A percentile compares a stretch with the other conserved stretches of the same genome.
These are phyloP conservation scores for Corynorhinus townsendii DNA, from an alignment of 2,113 vertebrate genomes.

Conservation along the genomic window DNA sequence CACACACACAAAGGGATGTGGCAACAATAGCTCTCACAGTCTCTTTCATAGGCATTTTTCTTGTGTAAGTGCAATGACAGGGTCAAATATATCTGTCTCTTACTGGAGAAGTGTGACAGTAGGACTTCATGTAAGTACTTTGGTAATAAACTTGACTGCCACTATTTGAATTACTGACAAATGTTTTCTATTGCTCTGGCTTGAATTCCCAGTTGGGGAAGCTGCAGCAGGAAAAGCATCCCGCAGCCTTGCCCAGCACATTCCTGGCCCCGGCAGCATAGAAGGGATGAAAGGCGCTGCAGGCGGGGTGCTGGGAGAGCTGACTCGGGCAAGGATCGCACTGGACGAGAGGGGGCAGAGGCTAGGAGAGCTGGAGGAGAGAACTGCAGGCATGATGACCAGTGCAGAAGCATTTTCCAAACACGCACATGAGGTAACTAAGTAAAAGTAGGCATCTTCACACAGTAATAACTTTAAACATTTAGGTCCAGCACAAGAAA, in stretches of 20 bases:
- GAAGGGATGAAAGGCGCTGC: constrained; percentile 93
- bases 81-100: background rate
- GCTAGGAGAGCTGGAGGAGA: constrained; percentile 95
- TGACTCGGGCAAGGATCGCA: constrained; percentile 92
- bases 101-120: background rate
- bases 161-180: constrained; percentile 16
- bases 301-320: constrained; percentile 89
- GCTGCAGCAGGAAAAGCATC: constrained; percentile 95
- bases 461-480: background rate
- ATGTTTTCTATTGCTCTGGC: background rate
- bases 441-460: background rate
- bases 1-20: background rate
- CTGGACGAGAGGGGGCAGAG: constrained; percentile 96
- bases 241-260: constrained; percentile 95
- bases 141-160: background rate
- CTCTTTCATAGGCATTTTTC: background rate
- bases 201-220: constrained; percentile 88
- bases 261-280: constrained; percentile 90
- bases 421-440: constrained; percentile 93
- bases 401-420: constrained; percentile 96
- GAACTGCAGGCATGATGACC: constrained; percentile 95
- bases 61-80: background rate
- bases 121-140: background rate
- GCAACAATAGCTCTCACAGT: background rate
- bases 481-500: background rate